Conservation (phyloP, 2,888 invertebrate species). For the Rhimphoctona megacephalus region DNA sequence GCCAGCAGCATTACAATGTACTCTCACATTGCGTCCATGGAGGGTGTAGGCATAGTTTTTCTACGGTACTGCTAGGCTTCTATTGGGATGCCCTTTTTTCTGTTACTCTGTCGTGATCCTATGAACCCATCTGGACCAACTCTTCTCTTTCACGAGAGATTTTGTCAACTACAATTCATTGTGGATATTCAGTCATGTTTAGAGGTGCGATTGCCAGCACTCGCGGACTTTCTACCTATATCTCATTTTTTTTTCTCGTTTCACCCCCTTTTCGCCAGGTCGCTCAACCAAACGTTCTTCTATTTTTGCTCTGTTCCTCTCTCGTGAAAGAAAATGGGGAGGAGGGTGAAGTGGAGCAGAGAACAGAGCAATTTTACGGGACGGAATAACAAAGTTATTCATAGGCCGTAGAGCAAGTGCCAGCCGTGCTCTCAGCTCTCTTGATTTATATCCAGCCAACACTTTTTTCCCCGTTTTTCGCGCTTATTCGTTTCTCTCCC, state of each 20-base stretch:
- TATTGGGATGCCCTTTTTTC: background rate
- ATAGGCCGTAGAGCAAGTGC: constrained; percentile 69
- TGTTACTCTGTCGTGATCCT: constrained; percentile 32
- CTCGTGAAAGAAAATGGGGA: constrained; percentile 20
- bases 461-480: constrained; percentile 57
- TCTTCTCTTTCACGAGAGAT: constrained; percentile 13
- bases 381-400: constrained; percentile 73
- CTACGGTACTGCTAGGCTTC: background rate
- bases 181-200: constrained; percentile 7
- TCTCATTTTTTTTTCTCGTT: constrained; percentile 7
- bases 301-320: constrained; percentile 49
- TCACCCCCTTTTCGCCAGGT: constrained; percentile 52
- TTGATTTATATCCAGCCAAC: constrained; percentile 71
- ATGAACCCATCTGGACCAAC: constrained; percentile 1
- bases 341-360: constrained; percentile 61
- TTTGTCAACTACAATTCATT: constrained; percentile 4
- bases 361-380: constrained; percentile 72
- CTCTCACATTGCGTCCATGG: constrained; percentile 25
- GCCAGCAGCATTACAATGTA: constrained; percentile 42
- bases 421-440: constrained; percentile 61
- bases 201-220: constrained; percentile 7
- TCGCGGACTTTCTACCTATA: background rate
- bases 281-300: constrained; percentile 45
- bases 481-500: constrained; percentile 60
- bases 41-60: background rate